These are phyloP conservation scores for Chaetophractus vellerosus DNA, from an alignment of 2,797 vertebrate genomes.

Conservation along the genomic window DNA sequence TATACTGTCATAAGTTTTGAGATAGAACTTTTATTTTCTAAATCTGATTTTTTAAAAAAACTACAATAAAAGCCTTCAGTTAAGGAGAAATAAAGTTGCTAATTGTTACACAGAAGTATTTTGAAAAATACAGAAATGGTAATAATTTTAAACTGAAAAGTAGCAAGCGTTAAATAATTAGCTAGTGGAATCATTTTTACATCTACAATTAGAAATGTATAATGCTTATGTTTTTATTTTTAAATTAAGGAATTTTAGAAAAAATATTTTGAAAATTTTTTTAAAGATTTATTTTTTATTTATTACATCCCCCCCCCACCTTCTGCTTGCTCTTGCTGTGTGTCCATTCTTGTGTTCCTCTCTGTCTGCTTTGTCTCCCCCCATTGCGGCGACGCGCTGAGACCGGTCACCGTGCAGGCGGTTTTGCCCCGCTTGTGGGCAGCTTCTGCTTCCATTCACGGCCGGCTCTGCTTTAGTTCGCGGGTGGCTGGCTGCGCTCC, in stretches of 20 bases:
- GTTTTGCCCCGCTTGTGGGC: too few species aligned
- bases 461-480: too few species aligned
- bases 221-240: conserved; percentile 61
- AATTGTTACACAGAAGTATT: conserved; percentile 21
- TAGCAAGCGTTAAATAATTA: conserved; percentile 19
- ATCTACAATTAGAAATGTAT: conserved; percentile 21
- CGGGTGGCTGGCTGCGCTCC: too few species aligned
- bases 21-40: conserved; percentile 55
- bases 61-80: conserved; percentile 27
- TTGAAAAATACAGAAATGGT: conserved; percentile 59
- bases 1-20: conserved; percentile 21
- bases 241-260: conserved; percentile 34
- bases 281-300: too few species aligned
- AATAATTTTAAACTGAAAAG: not conserved
- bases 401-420: too few species aligned
- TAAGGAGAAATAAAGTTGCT: conserved; percentile 35
- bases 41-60: conserved; percentile 51
- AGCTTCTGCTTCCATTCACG: too few species aligned
- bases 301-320: too few species aligned
- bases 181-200: conserved; percentile 5
- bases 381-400: too few species aligned
- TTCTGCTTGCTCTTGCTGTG: too few species aligned
- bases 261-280: not conserved
- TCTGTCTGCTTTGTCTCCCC: too few species aligned
- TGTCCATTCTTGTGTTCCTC: too few species aligned